phyloP scores from a whole-genome alignment of 1,140 invertebrate species.

The Ladona fulva region DNA sequence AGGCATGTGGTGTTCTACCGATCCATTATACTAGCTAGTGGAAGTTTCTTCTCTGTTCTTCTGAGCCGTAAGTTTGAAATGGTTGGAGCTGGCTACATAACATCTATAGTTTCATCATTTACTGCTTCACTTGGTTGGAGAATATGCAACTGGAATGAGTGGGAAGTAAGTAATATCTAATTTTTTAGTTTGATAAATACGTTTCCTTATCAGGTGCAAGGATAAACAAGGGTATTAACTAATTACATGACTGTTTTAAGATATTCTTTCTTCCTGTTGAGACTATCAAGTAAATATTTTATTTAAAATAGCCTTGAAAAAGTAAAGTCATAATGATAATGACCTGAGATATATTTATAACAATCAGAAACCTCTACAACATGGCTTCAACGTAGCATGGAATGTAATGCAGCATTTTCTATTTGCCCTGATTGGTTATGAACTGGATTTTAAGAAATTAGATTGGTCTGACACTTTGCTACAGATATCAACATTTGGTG shows the following conservation, averaged over 20 bases:
- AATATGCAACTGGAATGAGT: background rate
- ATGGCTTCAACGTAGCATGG: conserved; percentile 46
- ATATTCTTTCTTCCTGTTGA: too few relatives aligned
- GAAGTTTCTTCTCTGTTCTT: conserved; percentile 48
- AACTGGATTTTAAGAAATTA: conserved; percentile 44
- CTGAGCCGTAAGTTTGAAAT: conserved; percentile 46
- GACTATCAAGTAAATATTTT: too few relatives aligned
- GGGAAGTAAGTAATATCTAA: background rate
- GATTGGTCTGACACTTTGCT: conserved; percentile 39
- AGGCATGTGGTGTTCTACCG: conserved; percentile 36
- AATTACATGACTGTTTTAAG: too few relatives aligned
- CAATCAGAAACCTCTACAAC: conserved; percentile 45
- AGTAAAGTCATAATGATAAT: too few relatives aligned
- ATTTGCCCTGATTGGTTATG: conserved; percentile 59
- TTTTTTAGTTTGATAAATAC: too few relatives aligned
- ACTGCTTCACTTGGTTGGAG: conserved; percentile 35
- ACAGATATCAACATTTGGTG: conserved; percentile 40
- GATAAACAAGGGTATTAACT: too few relatives aligned
- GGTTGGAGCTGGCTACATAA: conserved; percentile 52
- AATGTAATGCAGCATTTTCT: conserved; percentile 56
- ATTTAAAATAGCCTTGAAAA: too few relatives aligned
- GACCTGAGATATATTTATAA: too few relatives aligned
- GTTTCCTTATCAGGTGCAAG: too few relatives aligned
- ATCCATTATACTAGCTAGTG: conserved; percentile 42
- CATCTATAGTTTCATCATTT: conserved; percentile 49